Base-by-base conservation (phyloP, 2,113 vertebrate genomes). In the Trichomycterus rosablanca region DNA sequence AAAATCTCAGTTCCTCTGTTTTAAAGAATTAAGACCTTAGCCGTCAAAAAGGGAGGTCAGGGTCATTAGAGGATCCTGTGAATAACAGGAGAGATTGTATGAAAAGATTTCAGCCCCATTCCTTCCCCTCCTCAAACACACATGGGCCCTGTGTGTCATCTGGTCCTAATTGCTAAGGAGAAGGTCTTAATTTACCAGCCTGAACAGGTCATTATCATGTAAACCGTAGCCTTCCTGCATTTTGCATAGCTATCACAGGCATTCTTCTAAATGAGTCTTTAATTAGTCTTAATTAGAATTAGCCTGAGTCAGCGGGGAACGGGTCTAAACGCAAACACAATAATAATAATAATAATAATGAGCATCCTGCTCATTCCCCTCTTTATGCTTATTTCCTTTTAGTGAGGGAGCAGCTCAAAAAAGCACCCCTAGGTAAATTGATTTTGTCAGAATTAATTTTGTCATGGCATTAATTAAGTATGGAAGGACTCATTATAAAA, bases 231-330 rank as follows among this genome's bases (percentile, higher is more conserved):
- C 93, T 94, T 91, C 91, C 91, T 92, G 93, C 95, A 98, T 97
- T 99, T 99, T 98, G 94, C 94, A 96, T 95, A 97, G 92, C 93
- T 95, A 97, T 97, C 93, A 96, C 93, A 94, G 95, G 93, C 93
- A 90, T 97, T 95, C 95, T 97, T 93, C 96, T 97, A 97, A 99
- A 97, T 95, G 92, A 95, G 94, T 91, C 94, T 98, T 99, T 99
- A 97, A 98, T 98, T 98, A 98, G 95, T 97, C 96, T 97, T 98
- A 99, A 99, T 99, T 97, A 99, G 94, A 97, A 95, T 97, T 96
- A 96, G 92, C 95, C 93, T 90, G 94, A 97, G 92, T 98, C 96
- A 97, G 94, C 93, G 93, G 94, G 96, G 95, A 96, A 53, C 95
- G n/a, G n/a, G n/a, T n/a, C n/a, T n/a, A n/a, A n/a, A n/a, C n/a